Evolutionary conservation across 2,888 invertebrate species (phyloP).

Genomic region (Palloptera scutellata): DNA sequence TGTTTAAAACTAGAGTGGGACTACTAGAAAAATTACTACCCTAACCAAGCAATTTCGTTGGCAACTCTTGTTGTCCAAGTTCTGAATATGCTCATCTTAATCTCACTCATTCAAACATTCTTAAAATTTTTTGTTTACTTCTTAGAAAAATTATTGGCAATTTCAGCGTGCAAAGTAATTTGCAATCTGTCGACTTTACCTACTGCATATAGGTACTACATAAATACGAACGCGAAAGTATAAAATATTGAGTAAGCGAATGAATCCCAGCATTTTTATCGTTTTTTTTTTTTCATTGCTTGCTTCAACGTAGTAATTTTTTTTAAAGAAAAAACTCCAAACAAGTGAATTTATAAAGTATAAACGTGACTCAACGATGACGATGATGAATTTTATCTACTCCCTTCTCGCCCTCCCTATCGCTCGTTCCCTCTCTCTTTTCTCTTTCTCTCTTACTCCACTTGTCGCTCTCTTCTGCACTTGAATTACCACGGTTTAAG

Average conservation of each 20-base stretch:
- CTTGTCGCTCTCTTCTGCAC: too few species aligned
- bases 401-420: too few species aligned
- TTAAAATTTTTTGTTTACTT: too few species aligned
- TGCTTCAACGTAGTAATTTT: conserved; percentile 22
- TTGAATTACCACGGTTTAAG: too few species aligned
- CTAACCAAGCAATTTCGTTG: conserved; percentile 2
- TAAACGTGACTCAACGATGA: conserved; percentile 43
- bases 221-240: too few species aligned
- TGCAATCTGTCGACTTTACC: conserved; percentile 42
- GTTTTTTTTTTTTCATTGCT: not conserved
- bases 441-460: too few species aligned
- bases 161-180: conserved; percentile 43
- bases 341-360: conserved; percentile 36
- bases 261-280: conserved; percentile 2
- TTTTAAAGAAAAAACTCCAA: conserved; percentile 28
- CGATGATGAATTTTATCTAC: not conserved
- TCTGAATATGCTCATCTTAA: conserved; percentile 27
- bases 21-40: not conserved
- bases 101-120: not conserved
- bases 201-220: too few species aligned
- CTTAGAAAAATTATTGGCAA: conserved; percentile 42
- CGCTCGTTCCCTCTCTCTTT: too few species aligned
- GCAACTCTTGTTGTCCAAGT: conserved; percentile 36
- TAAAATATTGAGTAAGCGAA: too few species aligned
- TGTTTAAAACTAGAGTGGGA: too few species aligned